phyloP scores from a whole-genome alignment of 2,888 invertebrate species.

The Neocrepidodera transversa region DNA sequence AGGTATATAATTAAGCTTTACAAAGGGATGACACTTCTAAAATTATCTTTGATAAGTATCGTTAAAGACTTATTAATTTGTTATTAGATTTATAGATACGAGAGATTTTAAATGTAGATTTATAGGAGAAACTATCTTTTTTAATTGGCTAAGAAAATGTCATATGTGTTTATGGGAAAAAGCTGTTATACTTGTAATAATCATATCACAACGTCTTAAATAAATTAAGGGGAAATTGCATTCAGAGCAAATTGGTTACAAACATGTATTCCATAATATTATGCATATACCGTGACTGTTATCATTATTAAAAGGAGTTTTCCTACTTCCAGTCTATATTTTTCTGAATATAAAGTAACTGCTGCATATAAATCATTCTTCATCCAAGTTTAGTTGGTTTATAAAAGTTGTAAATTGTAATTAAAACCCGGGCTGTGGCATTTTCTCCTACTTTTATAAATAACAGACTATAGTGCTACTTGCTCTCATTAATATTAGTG shows the following conservation, averaged over 20 bases:
- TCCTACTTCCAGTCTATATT: slow-evolving; percentile 21
- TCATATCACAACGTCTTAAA: no score
- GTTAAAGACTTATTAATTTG: no score
- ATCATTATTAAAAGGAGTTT: slow-evolving; percentile 22
- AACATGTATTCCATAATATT: slow-evolving; percentile 28
- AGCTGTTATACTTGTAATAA: no score
- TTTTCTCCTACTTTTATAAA: slow-evolving; percentile 1
- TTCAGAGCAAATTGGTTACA: slow-evolving; percentile 34
- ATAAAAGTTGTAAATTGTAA: slow-evolving; percentile 12
- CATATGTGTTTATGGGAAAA: no score
- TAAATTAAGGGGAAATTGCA: slow-evolving; percentile 17
- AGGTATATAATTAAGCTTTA: no score
- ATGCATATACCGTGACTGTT: slow-evolving; percentile 32
- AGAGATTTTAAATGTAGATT: no score
- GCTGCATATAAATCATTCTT: slow-evolving; percentile 31
- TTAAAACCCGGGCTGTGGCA: slow-evolving; percentile 3
- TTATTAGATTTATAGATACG: no score
- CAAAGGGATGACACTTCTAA: no score
- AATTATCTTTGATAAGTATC: no score
- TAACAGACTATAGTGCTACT: neutral
- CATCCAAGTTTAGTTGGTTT: slow-evolving; percentile 1
- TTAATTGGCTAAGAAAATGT: no score
- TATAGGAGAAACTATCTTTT: no score
- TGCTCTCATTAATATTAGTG: neutral
- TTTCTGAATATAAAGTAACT: slow-evolving; percentile 36